Evolutionary conservation across 2,888 invertebrate genomes (phyloP).

Genomic region (Philonicus albiceps): DNA sequence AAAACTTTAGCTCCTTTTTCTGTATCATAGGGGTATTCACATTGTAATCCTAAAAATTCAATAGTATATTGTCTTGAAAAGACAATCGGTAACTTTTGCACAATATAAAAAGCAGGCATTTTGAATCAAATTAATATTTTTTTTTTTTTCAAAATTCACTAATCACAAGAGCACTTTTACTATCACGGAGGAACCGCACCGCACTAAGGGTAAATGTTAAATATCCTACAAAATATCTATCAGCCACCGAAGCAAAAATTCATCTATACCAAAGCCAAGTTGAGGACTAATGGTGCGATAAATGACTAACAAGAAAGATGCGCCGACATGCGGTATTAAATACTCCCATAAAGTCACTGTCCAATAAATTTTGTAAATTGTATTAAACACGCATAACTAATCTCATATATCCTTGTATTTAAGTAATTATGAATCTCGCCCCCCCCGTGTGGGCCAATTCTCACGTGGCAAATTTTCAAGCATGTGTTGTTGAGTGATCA

Average conservation of each 20-base stretch:
- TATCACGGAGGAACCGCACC: not conserved
- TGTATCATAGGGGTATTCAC: slow-evolving; percentile 82
- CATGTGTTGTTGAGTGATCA: not conserved
- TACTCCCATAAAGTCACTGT: not conserved
- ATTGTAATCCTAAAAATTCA: slow-evolving; percentile 76
- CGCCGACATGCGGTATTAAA: not conserved
- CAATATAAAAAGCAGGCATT: not conserved
- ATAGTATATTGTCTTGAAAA: slow-evolving; percentile 82
- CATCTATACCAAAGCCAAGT: not conserved
- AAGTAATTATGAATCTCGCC: not conserved
- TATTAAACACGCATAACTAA: not conserved
- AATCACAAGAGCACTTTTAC: not conserved
- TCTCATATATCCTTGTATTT: not conserved
- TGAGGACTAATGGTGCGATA: not conserved
- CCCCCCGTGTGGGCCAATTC: not conserved
- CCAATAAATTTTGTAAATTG: not conserved
- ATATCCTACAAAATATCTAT: not conserved
- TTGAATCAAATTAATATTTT: slow-evolving; percentile 51
- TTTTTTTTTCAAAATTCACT: not conserved
- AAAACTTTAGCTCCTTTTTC: slow-evolving; percentile 81
- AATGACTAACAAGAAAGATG: not conserved
- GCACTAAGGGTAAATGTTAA: not conserved
- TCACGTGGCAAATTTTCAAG: not conserved
- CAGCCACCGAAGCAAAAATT: not conserved
- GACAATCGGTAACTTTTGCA: slow-evolving; percentile 70